These are phyloP conservation scores for Baronia brevicornis DNA, from an alignment of 2,888 invertebrate genomes.

Conservation along the genomic window DNA sequence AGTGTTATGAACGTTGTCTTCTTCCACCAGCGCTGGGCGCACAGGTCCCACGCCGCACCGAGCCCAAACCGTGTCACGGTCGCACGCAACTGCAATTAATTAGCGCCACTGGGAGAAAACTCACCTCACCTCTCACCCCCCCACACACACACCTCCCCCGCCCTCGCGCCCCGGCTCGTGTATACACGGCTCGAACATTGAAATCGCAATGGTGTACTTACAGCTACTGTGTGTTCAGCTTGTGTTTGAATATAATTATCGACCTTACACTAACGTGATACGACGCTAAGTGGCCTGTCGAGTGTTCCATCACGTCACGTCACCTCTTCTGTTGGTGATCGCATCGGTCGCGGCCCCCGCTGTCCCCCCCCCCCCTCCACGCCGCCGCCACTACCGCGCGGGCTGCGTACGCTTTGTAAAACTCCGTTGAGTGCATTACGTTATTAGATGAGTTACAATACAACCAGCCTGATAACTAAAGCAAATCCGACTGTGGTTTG, in stretches of 20 bases:
- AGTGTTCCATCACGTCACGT: too few relatives aligned
- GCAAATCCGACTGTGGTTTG: too few relatives aligned
- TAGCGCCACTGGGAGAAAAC: slow-evolving; percentile 9
- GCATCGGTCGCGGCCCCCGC: slow-evolving; percentile 9
- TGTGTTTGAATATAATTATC: slow-evolving; percentile 6
- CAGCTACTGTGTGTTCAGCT: slow-evolving; percentile 3
- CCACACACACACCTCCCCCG: neutral
- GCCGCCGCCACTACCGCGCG: neutral
- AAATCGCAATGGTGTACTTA: too few relatives aligned
- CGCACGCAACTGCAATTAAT: slow-evolving; percentile 3
- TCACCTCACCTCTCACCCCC: neutral
- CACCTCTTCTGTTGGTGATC: slow-evolving; percentile 7
- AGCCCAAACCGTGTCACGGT: slow-evolving; percentile 7
- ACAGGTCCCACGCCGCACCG: neutral
- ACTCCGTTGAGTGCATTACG: too few relatives aligned
- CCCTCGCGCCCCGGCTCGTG: slow-evolving; percentile 1
- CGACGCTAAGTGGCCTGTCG: slow-evolving; percentile 5
- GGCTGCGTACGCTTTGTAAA: slow-evolving; percentile 13
- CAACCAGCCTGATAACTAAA: too few relatives aligned
- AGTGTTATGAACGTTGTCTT: neutral
- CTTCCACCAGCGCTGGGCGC: neutral
- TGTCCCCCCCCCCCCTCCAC: slow-evolving; percentile 3
- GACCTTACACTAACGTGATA: too few relatives aligned
- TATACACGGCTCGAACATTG: too few relatives aligned
- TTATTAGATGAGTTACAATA: too few relatives aligned